Percentiles rank a stretch among this genome's conserved stretches.
Conservation (phyloP, 2,797 vertebrate genomes). For the Glossophaga mutica region DNA sequence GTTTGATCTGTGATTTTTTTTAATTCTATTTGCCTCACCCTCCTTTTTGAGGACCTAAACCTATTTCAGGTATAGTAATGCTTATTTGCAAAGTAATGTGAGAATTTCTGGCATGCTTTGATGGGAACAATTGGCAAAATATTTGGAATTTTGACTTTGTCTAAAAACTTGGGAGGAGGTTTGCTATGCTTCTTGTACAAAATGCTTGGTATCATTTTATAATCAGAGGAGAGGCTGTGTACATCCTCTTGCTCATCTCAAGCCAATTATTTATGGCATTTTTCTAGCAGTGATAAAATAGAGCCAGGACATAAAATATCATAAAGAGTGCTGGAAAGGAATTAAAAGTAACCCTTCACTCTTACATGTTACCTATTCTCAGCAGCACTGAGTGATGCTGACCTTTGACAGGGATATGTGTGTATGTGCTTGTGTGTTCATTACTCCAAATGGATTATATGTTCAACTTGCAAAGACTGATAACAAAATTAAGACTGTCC, state of each 20-base stretch:
- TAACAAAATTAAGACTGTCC: conserved; percentile 54
- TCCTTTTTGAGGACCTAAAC: background rate
- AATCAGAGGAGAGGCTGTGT: background rate
- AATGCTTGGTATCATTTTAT: background rate
- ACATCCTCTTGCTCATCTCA: background rate
- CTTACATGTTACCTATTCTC: conserved; percentile 48
- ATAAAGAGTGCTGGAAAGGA: conserved; percentile 16
- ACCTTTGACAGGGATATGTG: conserved; percentile 55
- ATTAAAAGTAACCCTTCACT: conserved; percentile 45
- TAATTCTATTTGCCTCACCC: background rate
- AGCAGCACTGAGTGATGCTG: conserved; percentile 36
- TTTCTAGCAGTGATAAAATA: conserved; percentile 54
- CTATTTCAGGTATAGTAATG: background rate
- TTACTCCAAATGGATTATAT: conserved; percentile 42
- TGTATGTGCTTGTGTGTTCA: background rate
- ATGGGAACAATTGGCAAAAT: background rate
- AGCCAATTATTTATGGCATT: conserved; percentile 50
- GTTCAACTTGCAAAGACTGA: conserved; percentile 37
- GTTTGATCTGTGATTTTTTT: background rate
- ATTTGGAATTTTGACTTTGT: background rate
- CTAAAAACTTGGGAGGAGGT: background rate
- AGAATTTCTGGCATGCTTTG: background rate
- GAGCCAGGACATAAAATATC: conserved; percentile 47
- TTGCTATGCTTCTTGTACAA: background rate
- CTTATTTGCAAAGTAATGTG: background rate